Conservation (phyloP, 2,797 vertebrate species). For the Heterohyrax brucei region DNA sequence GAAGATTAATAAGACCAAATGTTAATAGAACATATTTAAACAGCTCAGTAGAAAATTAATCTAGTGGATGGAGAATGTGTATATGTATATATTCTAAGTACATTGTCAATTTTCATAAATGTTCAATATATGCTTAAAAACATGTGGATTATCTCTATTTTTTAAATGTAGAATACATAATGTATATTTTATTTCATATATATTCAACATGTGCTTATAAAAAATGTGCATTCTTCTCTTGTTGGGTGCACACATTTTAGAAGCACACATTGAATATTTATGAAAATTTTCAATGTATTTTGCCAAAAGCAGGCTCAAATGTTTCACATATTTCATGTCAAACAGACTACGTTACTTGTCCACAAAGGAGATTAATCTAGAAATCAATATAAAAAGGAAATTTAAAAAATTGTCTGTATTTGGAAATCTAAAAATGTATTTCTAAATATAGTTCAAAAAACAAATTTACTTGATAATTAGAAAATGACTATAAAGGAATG, state of each 20-base stretch:
- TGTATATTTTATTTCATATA: not conserved
- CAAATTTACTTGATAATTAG: not conserved
- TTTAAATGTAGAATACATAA: not conserved
- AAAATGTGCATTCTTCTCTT: not conserved
- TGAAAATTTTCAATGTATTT: slow-evolving; percentile 24
- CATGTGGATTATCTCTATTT: not conserved
- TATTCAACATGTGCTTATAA: not conserved
- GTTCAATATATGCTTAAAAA: not conserved
- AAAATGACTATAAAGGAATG: not conserved
- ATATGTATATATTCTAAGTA: not conserved
- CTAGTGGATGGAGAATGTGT: not conserved
- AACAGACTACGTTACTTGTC: not conserved
- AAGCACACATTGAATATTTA: not conserved
- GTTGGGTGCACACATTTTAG: not conserved
- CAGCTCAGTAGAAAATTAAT: not conserved
- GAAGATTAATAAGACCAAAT: not conserved
- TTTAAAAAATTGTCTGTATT: not conserved
- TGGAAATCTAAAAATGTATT: not conserved
- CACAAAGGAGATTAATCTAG: not conserved
- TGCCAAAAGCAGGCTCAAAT: not conserved
- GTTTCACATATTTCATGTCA: not conserved
- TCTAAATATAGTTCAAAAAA: not conserved
- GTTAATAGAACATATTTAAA: slow-evolving; percentile 10
- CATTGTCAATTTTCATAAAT: not conserved
- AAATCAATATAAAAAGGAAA: not conserved